These are phyloP conservation scores for Pterocles gutturalis DNA, from an alignment of 2,113 vertebrate species.

Conservation along the genomic window DNA sequence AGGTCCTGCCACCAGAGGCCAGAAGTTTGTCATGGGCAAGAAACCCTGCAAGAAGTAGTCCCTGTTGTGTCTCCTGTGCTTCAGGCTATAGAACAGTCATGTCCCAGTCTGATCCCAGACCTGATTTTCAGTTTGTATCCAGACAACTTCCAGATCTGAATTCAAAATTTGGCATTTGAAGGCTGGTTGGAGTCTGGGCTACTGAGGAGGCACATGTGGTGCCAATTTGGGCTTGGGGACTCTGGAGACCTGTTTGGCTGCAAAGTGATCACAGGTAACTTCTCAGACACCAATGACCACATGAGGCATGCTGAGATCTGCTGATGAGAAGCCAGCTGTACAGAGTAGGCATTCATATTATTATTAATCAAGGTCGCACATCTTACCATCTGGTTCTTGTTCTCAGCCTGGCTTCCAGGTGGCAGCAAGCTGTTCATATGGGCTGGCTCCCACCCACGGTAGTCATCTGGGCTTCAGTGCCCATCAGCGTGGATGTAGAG, in stretches of 20 bases:
- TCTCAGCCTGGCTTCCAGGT: slow-evolving; percentile 7
- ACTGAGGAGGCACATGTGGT: neutral
- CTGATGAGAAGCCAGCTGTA: neutral
- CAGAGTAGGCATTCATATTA: neutral
- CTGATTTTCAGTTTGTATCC: neutral
- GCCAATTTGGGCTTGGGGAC: neutral
- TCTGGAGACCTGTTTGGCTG: neutral
- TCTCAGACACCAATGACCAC: neutral
- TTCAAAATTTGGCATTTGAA: neutral
- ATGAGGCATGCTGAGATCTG: neutral
- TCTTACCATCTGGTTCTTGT: neutral
- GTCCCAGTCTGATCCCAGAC: neutral
- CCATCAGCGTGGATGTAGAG: fast-evolving
- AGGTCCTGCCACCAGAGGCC: neutral
- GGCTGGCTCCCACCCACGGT: neutral
- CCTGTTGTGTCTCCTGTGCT: neutral
- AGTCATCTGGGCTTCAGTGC: neutral
- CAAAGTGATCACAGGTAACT: neutral
- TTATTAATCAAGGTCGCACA: neutral
- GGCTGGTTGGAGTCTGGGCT: neutral
- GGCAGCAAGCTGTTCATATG: neutral
- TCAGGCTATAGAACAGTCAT: neutral
- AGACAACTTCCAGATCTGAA: neutral
- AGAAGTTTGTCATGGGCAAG: neutral
- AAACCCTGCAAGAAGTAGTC: neutral